Percentiles rank a stretch among this genome's conserved stretches.
Evolutionary conservation across 37 sponge, comb jelly and placozoan genomes (phyloP).

Genomic region (Halisarca cf. caerulea): DNA sequence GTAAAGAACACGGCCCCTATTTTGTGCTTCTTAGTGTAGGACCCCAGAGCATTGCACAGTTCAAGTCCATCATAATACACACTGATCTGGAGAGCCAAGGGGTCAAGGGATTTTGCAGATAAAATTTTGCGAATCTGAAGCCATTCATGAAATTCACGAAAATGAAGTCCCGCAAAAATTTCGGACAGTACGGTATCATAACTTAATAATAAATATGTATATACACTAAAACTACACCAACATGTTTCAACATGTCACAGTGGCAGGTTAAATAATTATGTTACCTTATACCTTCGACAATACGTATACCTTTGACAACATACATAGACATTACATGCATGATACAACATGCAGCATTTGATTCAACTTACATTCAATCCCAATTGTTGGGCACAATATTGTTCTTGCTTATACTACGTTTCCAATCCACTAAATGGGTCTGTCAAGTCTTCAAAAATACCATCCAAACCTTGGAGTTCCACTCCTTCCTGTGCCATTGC

Average conservation of each 20-base stretch:
- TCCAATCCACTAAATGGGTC: constrained; percentile 31
- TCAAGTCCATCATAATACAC: constrained; percentile 56
- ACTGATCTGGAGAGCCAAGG: constrained; percentile 26
- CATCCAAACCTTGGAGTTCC: constrained; percentile 6
- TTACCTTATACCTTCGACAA: too few species aligned
- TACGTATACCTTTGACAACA: constrained; percentile 12
- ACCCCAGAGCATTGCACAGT: too few species aligned
- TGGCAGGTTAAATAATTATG: not conserved
- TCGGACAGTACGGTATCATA: not conserved
- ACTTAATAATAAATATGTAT: not conserved
- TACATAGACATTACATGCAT: too few species aligned
- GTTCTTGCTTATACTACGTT: constrained; percentile 28
- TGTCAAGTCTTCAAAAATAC: not conserved
- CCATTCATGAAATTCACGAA: constrained; percentile 17
- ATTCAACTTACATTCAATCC: not conserved
- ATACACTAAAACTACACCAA: not conserved
- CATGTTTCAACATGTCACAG: constrained; percentile 20
- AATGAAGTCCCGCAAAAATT: constrained; percentile 36
- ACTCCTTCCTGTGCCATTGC: constrained; percentile 20
- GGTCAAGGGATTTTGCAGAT: not conserved
- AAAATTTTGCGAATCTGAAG: constrained; percentile 7
- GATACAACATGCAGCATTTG: too few species aligned
- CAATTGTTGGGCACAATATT: not conserved
- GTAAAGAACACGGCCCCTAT: constrained; percentile 30
- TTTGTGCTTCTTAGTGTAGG: constrained; percentile 55